Evolutionary conservation across 2,113 vertebrate species (phyloP), one percentile per base, ranked within the genome.

Genomic region (Phrynosoma platyrhinos): DNA sequence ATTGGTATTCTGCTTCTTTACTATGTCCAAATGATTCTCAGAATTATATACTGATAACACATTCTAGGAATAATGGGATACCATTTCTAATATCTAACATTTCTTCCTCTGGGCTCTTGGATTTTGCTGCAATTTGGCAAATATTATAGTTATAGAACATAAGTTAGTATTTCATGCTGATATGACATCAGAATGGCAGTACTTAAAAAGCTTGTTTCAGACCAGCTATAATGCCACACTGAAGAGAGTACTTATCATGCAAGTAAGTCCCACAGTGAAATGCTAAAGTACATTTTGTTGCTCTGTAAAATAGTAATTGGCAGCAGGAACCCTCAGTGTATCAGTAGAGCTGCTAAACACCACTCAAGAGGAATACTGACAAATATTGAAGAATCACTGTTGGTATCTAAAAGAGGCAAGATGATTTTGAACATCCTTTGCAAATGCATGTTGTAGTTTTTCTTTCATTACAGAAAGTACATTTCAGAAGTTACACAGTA

Each of bases 221-320:
- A 25, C 79, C 58, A 76, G 71, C 36, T 87, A 55, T 52, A 87
- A 23, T 64, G 69, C 30, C 30, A 23, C 76, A 69, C 20, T 69
- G 62, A 79, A 79, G 62, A 82, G 72, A 9, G 40, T 32, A 47
- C 40, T 87, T 72, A 75, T 42, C 79, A 42, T n/a, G 72, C 83
- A 62, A 47, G 55, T 64, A 78, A 77, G 74, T 82, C 30, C 79
- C 79, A 82, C 55, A 64, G 55, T 32, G 69, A 87, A 82, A 87
- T 47, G 71, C 9, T 66, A 53, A 62, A 87, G 27, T 47, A 32
- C 40, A 66, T 82, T 87, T 76, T n/a, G 25, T 18, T 74, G 30
- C 80, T 74, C 27, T 82, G 79, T 76, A 71, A 87, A 76, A 87
- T 27, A 64, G 21, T 52, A 66, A 85, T 78, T 85, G 84, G 84